phyloP scores from a whole-genome alignment of 2,888 invertebrate species.

The Orthosia gothica region DNA sequence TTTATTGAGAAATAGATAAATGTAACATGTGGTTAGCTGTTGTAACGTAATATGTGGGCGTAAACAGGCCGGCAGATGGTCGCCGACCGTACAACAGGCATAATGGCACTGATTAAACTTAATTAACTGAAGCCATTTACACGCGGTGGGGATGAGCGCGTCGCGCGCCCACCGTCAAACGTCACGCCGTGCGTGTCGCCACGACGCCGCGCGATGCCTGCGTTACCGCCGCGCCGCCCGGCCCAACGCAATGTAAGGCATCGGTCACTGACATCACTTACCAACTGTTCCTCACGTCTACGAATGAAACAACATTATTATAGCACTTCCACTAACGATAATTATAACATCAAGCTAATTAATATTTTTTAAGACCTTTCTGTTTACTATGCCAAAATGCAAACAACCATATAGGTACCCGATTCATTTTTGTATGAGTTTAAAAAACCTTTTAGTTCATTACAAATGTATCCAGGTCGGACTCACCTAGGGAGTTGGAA shows the following conservation, averaged over 20 bases:
- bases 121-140: constrained; percentile 91
- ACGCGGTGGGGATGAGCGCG: constrained; percentile 78
- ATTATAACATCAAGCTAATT: constrained; percentile 25
- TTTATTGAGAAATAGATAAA: constrained; percentile 71
- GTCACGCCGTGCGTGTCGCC: constrained; percentile 60
- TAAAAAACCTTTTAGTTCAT: constrained; percentile 48
- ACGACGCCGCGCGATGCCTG: constrained; percentile 45
- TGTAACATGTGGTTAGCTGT: constrained; percentile 67
- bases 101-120: constrained; percentile 90
- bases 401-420: constrained; percentile 8
- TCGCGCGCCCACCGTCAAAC: constrained; percentile 66
- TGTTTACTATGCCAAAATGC: constrained; percentile 19
- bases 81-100: constrained; percentile 75
- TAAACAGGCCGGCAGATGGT: constrained; percentile 87
- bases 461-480: constrained; percentile 57
- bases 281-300: constrained; percentile 52
- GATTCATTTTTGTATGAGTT: constrained; percentile 36
- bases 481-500: constrained; percentile 49
- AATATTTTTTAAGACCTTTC: constrained; percentile 21
- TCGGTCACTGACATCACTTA: constrained; percentile 78
- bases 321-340: constrained; percentile 12
- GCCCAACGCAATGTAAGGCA: constrained; percentile 71
- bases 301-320: constrained; percentile 24
- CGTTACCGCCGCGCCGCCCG: constrained; percentile 35
- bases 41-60: constrained; percentile 89